Percentiles rank a stretch among this genome's conserved stretches.
Conservation (phyloP, 2,797 vertebrate species). For the Halcyon badia region DNA sequence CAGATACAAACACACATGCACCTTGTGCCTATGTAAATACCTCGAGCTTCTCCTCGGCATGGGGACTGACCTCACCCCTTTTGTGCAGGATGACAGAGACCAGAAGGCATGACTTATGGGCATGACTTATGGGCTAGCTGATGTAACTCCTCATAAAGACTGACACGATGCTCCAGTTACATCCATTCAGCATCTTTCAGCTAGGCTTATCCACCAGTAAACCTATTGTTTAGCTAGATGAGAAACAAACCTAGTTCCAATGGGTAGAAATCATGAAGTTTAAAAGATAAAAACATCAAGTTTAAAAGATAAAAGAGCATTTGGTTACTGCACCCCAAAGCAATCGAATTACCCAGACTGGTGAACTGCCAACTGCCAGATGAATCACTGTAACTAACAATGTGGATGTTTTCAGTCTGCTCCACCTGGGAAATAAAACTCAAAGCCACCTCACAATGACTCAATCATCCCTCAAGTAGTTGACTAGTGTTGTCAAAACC, state of each 20-base stretch:
- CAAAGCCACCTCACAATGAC: not conserved
- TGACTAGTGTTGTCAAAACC: not conserved
- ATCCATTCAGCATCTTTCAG: not conserved
- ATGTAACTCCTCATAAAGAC: not conserved
- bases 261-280: not conserved
- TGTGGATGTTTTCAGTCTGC: not conserved
- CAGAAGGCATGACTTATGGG: not conserved
- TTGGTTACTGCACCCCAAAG: not conserved
- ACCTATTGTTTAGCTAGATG: not conserved
- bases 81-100: not conserved
- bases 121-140: not conserved
- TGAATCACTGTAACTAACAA: not conserved
- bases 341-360: not conserved
- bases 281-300: not conserved
- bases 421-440: not conserved
- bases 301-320: not conserved
- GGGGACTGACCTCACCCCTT: not conserved
- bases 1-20: accelerated
- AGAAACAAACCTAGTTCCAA: not conserved
- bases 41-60: not conserved
- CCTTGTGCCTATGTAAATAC: not conserved
- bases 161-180: not conserved
- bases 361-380: not conserved
- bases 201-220: not conserved
- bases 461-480: not conserved